phyloP scores from a whole-genome alignment of 2,888 invertebrate genomes.

The Eupeodes luniger region DNA sequence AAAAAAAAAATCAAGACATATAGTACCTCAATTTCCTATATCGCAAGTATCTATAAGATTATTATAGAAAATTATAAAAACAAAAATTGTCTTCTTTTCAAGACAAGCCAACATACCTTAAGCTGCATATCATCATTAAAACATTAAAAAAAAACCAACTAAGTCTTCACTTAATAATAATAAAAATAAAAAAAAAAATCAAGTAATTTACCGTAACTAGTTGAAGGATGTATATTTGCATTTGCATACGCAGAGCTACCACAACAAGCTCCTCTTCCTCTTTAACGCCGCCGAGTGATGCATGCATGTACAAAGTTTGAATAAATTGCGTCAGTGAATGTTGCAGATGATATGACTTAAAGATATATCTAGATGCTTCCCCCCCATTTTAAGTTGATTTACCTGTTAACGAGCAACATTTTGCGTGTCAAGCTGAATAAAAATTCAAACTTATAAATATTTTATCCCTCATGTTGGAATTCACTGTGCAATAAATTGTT shows the following conservation, averaged over 20 bases:
- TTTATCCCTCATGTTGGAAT: background rate
- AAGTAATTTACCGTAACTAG: slow-evolving; percentile 63
- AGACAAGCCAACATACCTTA: background rate
- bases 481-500: slow-evolving; percentile 8
- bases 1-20: slow-evolving; percentile 23
- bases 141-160: background rate
- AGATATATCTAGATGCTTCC: background rate
- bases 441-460: slow-evolving; percentile 7
- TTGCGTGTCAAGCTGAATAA: slow-evolving; percentile 54
- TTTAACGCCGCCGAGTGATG: background rate
- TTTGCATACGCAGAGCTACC: slow-evolving; percentile 62
- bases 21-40: slow-evolving; percentile 27
- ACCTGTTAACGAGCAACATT: slow-evolving; percentile 70
- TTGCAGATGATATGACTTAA: slow-evolving; percentile 52
- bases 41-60: slow-evolving; percentile 17
- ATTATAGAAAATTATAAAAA: background rate
- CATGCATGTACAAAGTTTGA: slow-evolving; percentile 32
- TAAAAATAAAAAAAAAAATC: slow-evolving; percentile 11
- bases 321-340: slow-evolving; percentile 72
- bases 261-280: slow-evolving; percentile 18
- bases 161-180: slow-evolving; percentile 16
- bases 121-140: slow-evolving; percentile 35
- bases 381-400: slow-evolving; percentile 65
- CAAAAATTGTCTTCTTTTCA: background rate
- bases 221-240: slow-evolving; percentile 63